phyloP scores from a whole-genome alignment of 2,113 vertebrate species.

The Neoarius graeffei region DNA sequence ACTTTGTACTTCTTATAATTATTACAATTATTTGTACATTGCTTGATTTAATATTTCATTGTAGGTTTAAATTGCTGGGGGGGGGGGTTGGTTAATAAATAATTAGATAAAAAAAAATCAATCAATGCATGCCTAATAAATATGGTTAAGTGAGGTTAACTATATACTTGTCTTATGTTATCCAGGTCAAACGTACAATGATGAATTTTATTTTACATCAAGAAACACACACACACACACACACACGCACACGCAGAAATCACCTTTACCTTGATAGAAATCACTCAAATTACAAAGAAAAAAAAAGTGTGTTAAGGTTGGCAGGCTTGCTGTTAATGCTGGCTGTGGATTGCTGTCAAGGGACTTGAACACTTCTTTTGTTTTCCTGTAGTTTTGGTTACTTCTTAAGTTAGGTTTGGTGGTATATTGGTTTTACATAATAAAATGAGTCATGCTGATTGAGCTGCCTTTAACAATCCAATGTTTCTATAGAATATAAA shows the following conservation, averaged over 20 bases:
- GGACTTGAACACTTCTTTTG: not conserved
- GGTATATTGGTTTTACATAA: not conserved
- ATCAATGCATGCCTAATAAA: not conserved
- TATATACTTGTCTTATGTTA: not conserved
- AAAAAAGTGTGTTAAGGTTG: not conserved
- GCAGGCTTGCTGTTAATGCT: not conserved
- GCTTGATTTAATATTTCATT: not conserved
- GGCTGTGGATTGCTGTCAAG: not conserved
- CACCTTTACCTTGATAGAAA: not conserved
- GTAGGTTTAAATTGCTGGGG: not conserved
- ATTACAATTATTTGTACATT: not conserved
- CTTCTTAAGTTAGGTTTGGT: not conserved
- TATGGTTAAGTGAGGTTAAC: not conserved
- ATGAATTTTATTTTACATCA: not conserved
- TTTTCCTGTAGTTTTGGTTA: not conserved
- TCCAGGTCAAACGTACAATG: not conserved
- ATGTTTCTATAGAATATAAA: not conserved
- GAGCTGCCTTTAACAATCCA: not conserved
- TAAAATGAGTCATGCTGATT: not conserved
- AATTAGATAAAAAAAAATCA: too few relatives aligned
- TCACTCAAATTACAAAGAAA: not conserved
- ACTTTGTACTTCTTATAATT: not conserved
- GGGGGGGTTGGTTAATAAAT: too few relatives aligned
- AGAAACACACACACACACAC: not conserved
- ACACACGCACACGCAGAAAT: not conserved